phyloP scores from a whole-genome alignment of 2,797 vertebrate genomes.

The Fringilla coelebs region DNA sequence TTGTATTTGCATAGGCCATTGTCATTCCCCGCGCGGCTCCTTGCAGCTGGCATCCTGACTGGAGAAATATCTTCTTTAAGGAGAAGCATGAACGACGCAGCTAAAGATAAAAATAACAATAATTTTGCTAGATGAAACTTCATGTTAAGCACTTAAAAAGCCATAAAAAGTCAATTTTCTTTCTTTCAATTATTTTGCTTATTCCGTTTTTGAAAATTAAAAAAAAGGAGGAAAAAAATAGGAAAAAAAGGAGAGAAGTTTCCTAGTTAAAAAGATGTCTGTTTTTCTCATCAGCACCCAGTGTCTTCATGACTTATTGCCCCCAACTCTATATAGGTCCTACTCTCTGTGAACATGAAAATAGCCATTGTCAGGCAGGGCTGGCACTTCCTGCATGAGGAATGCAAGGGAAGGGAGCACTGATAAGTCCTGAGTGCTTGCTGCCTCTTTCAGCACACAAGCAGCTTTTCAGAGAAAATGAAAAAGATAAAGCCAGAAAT shows the following conservation, averaged over 20 bases:
- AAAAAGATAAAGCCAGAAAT: constrained; percentile 49
- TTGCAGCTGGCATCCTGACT: constrained; percentile 68
- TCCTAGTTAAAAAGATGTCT: constrained; percentile 48
- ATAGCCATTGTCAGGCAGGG: background rate
- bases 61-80: constrained; percentile 56
- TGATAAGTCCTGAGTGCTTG: background rate
- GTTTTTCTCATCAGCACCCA: constrained; percentile 43
- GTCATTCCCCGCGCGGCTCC: constrained; percentile 58
- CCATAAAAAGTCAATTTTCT: constrained; percentile 81
- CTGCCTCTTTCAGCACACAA: constrained; percentile 23
- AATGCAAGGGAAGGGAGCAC: background rate
- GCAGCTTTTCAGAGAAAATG: constrained; percentile 21
- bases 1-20: constrained; percentile 58
- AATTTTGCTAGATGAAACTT: constrained; percentile 79
- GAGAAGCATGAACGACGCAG: constrained; percentile 49
- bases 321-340: background rate
- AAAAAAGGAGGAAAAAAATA: background rate
- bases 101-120: constrained; percentile 79
- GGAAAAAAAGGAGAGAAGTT: constrained; percentile 25
- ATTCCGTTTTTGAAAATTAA: constrained; percentile 62
- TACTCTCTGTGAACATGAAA: background rate
- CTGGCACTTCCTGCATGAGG: background rate
- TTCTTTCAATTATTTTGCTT: constrained; percentile 80
- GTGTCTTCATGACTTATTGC: constrained; percentile 26
- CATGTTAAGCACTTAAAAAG: constrained; percentile 81